Base-by-base conservation (phyloP, 2,113 vertebrate species). In the Elgaria multicarinata region DNA sequence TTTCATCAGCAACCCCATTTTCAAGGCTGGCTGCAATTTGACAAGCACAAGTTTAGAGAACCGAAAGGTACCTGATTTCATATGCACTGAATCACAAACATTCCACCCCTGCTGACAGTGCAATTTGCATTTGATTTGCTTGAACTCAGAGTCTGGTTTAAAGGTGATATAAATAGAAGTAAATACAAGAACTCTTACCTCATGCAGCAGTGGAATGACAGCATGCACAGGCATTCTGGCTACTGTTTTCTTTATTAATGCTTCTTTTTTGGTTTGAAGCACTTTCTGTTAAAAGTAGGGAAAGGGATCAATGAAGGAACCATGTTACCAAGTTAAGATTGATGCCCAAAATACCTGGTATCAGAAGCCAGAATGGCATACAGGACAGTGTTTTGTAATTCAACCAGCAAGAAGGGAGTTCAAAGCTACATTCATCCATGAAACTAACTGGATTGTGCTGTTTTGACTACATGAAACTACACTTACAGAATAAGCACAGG, bases 161-260 rank as follows among this genome's bases (percentile, higher is more conserved):
- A 46, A 67, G 12, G 0, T 88, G 72, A 2, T 72, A 18, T 26
- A 12, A n/a, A 76, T 58, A 90, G 44, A 14, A 71, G 0, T 39
- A 85, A 93, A 55, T 0, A 0, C 7, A 78, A n/a, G 10, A 50
- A 87, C 55, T 92, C 96, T 96, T 96, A 99, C 99, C 98, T 99
- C 98, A 86, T 99, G 98, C 62, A 99, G 94, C 91, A 99, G 94
- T 24, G 99, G 99, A 92, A 99, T 96, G 92, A 99, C 97, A 83
- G 98, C 97, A 87, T 98, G 95, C 75, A 99, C 97, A 58, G 99
- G 99, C 95, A 99, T 96, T 96, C 98, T 97, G 92, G 98, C 96
- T 92, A 99, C 98, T 0, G 99, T 99, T 95, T 98, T 99, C 97
- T 97, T 99, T 93, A 99, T 98, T 87, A 98, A 83, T 7, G 87